Evolutionary conservation across 2,888 invertebrate genomes (phyloP).

Genomic region (Tetheella fluctuosa): DNA sequence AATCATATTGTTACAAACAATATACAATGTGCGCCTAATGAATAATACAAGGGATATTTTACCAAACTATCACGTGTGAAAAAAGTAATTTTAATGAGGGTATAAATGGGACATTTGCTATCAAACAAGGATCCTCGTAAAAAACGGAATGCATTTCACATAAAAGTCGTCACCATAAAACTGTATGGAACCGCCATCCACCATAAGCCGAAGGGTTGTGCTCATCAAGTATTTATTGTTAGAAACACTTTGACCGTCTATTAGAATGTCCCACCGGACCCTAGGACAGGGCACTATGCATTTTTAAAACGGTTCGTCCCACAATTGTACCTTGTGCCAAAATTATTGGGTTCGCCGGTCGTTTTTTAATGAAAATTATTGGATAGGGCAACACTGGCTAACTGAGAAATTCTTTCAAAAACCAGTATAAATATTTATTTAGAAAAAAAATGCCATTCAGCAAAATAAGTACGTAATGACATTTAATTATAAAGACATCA

Average conservation of each 20-base stretch:
- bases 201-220: slow-evolving; percentile 65
- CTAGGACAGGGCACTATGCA: slow-evolving; percentile 52
- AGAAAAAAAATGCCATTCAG: not conserved
- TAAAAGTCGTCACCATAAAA: slow-evolving; percentile 41
- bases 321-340: slow-evolving; percentile 31
- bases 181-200: slow-evolving; percentile 31
- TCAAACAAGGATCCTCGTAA: not conserved
- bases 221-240: slow-evolving; percentile 75
- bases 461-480: not conserved
- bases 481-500: slow-evolving; percentile 1
- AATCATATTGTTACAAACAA: slow-evolving; percentile 49
- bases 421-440: no score
- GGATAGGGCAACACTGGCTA: not conserved
- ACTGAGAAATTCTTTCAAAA: not conserved
- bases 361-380: slow-evolving; percentile 2
- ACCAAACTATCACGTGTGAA: not conserved
- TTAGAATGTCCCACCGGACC: slow-evolving; percentile 54
- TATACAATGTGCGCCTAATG: not conserved
- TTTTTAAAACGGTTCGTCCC: slow-evolving; percentile 61
- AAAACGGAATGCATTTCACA: slow-evolving; percentile 19
- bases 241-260: slow-evolving; percentile 72
- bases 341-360: slow-evolving; percentile 27
- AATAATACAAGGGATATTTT: not conserved
- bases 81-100: not conserved
- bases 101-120: not conserved